Percentiles rank a stretch among this genome's conserved stretches.
phyloP scores from a whole-genome alignment of 2,888 invertebrate genomes.

The Auanema sp. region DNA sequence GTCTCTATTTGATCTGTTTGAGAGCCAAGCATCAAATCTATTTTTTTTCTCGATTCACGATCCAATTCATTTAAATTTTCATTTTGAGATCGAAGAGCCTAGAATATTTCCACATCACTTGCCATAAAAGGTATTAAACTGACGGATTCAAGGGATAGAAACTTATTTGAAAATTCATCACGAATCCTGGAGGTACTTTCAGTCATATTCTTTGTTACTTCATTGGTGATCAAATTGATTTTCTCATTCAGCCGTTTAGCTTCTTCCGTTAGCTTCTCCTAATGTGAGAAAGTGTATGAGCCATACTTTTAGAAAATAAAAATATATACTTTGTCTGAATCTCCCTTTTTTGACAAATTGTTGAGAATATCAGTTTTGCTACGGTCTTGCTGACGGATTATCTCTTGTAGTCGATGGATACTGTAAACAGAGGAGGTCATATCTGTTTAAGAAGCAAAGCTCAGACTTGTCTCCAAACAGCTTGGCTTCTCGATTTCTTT shows the following conservation, averaged over 20 bases:
- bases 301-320: neutral
- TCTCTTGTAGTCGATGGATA: slow-evolving; percentile 53
- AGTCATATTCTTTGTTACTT: slow-evolving; percentile 52
- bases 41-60: slow-evolving; percentile 35
- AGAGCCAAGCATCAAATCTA: slow-evolving; percentile 38
- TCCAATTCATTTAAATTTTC: slow-evolving; percentile 37
- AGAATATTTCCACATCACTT: neutral
- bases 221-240: slow-evolving; percentile 54
- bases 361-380: slow-evolving; percentile 51
- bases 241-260: slow-evolving; percentile 55
- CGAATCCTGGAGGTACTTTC: slow-evolving; percentile 50
- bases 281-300: neutral
- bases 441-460: slow-evolving; percentile 3
- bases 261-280: slow-evolving; percentile 56
- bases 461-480: slow-evolving; percentile 42
- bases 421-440: slow-evolving; percentile 23
- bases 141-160: slow-evolving; percentile 36
- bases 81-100: slow-evolving; percentile 8
- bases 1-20: slow-evolving; percentile 45
- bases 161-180: slow-evolving; percentile 47
- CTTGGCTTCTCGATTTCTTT: slow-evolving; percentile 49
- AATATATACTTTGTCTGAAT: slow-evolving; percentile 49
- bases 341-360: slow-evolving; percentile 50
- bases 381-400: slow-evolving; percentile 52
- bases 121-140: slow-evolving; percentile 6